A percentile compares a stretch with the other conserved stretches of the same genome.
These are phyloP conservation scores for Chromis chromis DNA, from an alignment of 2,797 vertebrate genomes.

Conservation along the genomic window DNA sequence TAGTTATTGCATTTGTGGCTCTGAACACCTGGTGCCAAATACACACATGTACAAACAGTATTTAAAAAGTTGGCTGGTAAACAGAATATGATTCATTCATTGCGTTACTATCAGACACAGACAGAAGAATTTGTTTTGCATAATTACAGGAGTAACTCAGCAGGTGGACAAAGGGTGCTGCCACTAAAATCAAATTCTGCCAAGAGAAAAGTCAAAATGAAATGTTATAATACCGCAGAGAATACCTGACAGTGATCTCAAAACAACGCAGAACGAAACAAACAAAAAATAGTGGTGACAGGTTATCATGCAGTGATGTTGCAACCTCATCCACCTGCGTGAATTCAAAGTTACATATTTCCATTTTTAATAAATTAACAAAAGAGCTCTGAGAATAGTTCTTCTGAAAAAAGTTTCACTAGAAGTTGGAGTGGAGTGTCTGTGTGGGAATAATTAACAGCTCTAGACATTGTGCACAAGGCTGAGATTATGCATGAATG, in stretches of 20 bases:
- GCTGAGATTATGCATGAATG: conserved; percentile 55
- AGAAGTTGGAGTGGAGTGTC: conserved; percentile 14
- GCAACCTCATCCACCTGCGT: neutral
- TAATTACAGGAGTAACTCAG: conserved; percentile 12
- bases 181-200: neutral
- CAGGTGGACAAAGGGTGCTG: neutral
- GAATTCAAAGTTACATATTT: neutral
- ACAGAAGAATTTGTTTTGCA: neutral
- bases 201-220: conserved; percentile 9
- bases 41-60: neutral
- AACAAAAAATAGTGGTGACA: neutral
- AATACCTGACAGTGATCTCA: neutral
- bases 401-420: conserved; percentile 10
- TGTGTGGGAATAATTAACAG: conserved; percentile 62
- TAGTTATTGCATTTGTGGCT: neutral
- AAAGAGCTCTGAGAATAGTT: neutral
- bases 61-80: neutral
- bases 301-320: neutral
- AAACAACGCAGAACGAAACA: neutral
- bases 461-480: conserved; percentile 38
- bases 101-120: neutral
- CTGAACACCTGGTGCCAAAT: neutral
- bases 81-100: conserved; percentile 29
- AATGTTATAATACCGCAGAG: neutral
- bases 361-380: neutral